Percentiles rank a stretch among this genome's conserved stretches.
Conservation (phyloP, 1,140 invertebrate species). For the Drosophila varians region DNA sequence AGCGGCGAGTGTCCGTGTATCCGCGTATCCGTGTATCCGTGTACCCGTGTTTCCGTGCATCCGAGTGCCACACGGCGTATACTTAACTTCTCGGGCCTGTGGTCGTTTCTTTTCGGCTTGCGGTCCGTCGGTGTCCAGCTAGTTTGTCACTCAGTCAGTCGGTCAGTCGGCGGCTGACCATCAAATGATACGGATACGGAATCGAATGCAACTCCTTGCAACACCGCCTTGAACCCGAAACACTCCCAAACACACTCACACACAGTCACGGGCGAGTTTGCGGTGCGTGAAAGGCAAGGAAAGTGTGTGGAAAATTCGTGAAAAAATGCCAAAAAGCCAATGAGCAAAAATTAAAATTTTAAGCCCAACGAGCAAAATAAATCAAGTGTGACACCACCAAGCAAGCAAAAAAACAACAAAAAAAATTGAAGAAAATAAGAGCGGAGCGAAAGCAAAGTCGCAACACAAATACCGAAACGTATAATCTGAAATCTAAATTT, state of each 20-base stretch:
- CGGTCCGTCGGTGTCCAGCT: constrained; percentile 13
- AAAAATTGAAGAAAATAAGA: constrained; percentile 18
- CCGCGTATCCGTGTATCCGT: no score
- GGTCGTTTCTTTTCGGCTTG: neutral
- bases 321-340: constrained; percentile 46
- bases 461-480: constrained; percentile 24
- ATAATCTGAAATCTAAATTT: constrained; percentile 58
- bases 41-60: neutral
- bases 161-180: constrained; percentile 19
- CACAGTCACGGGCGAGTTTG: neutral
- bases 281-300: constrained; percentile 4
- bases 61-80: neutral
- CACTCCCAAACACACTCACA: neutral
- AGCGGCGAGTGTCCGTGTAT: neutral
- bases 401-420: constrained; percentile 26
- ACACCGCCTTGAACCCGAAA: constrained; percentile 4
- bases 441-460: constrained; percentile 3
- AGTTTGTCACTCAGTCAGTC: constrained; percentile 16
- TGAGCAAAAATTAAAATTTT: constrained; percentile 55
- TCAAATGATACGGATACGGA: constrained; percentile 8
- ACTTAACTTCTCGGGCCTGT: neutral
- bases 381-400: constrained; percentile 63
- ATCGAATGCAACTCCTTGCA: constrained; percentile 16
- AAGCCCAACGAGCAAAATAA: constrained; percentile 61
- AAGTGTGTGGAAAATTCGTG: constrained; percentile 38